Evolutionary conservation across 2,888 invertebrate genomes (phyloP), one percentile per base, ranked within the genome.

Genomic region (Crepidodera aurea): DNA sequence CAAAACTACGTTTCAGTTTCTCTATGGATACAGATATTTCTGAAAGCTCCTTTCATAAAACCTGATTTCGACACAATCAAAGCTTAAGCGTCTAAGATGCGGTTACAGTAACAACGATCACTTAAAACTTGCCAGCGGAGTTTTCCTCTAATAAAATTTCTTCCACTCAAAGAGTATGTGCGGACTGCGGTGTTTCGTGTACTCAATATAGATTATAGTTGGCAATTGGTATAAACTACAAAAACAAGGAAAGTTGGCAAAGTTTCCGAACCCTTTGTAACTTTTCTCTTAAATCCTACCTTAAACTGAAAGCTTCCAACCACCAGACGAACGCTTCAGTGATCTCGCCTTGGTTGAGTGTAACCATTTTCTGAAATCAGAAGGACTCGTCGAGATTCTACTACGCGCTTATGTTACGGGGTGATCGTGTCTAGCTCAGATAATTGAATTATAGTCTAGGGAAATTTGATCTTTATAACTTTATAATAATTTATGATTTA

Each of bases 201-300:
- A 65, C 65, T 57, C 65, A 59, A 65, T 64, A 66, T 55, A 62
- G 65, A 66, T 62, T 62, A 62, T 58, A 60, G 65, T 66, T 51
- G 64, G 55, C 66, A 55, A 64, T 68, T 55, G 66, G 60, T 62
- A 60, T 60, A 50, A 62, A 66, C 56, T 54, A 46, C 51, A 60
- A 66, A 64, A 64, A 64, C 64, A 62, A 39, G 62, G 64, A 60
- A 68, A 66, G 68, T 68, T 64, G 29, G 40, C 22, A 39, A 66
- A 66, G 62, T 66, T 66, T 60, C 32, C 54, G 32, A 19, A 37
- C 27, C 57, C 60, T 44, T 60, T 60, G 62, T 53, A 54, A 62
- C 62, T 64, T 64, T 65, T 65, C 51, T 61, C 25, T 59, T 61
- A 51, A 59, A 61, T 61, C 58, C 63, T 60, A 16, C 60, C 63